These are phyloP conservation scores for Tamias sibiricus DNA, from an alignment of 2,113 vertebrate species.

Conservation along the genomic window DNA sequence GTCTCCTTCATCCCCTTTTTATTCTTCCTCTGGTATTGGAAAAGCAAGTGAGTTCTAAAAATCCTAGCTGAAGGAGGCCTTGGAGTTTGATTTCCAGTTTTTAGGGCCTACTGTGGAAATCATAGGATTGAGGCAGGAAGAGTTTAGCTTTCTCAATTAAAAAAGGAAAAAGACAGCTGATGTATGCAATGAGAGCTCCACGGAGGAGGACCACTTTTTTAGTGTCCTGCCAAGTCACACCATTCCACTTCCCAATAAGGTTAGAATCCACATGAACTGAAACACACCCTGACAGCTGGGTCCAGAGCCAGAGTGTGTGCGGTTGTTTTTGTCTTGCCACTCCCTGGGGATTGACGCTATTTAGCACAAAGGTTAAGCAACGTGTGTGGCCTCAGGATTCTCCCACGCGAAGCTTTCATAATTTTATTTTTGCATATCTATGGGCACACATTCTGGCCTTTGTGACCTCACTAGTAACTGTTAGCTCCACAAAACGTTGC, in stretches of 20 bases:
- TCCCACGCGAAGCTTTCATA: slow-evolving; percentile 79
- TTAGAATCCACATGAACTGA: background rate
- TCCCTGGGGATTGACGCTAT: slow-evolving; percentile 79
- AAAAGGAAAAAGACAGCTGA: slow-evolving; percentile 14
- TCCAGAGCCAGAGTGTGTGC: slow-evolving; percentile 36
- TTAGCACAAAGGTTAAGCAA: slow-evolving; percentile 80
- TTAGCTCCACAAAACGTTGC: background rate
- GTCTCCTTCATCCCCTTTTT: background rate
- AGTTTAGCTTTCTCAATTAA: slow-evolving; percentile 48
- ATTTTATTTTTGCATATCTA: slow-evolving; percentile 76
- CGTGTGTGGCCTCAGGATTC: slow-evolving; percentile 83
- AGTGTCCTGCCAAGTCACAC: background rate
- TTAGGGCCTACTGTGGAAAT: slow-evolving; percentile 59
- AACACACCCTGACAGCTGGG: background rate
- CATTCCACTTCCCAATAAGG: background rate
- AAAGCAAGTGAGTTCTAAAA: slow-evolving; percentile 67
- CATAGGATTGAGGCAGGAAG: slow-evolving; percentile 13
- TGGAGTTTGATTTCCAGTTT: background rate
- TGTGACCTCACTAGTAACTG: background rate
- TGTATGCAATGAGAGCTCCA: background rate
- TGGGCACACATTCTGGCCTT: background rate
- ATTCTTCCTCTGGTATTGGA: background rate
- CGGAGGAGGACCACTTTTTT: background rate
- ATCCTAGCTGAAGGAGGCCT: slow-evolving; percentile 41
- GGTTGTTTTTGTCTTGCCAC: slow-evolving; percentile 69